Evolutionary conservation across 2,797 vertebrate species (phyloP).

Genomic region (Geotrypetes seraphini): DNA sequence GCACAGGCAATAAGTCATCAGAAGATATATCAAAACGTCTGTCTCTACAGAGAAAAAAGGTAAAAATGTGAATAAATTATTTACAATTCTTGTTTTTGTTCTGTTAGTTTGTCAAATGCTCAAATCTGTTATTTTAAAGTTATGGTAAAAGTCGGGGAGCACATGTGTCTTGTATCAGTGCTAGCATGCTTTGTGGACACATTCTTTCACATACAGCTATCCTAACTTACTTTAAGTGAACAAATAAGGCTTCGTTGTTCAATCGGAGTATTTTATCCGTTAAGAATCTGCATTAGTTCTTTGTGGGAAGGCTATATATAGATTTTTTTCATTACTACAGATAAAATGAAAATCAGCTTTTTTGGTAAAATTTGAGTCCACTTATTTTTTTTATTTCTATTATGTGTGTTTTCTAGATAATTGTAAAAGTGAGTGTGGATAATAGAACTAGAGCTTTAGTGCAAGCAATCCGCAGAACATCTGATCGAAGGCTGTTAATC

Average conservation of each 20-base stretch:
- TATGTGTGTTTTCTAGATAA: constrained; percentile 63
- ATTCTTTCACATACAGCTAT: too few species aligned
- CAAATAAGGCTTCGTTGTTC: too few species aligned
- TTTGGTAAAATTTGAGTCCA: not conserved
- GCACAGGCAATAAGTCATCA: constrained; percentile 52
- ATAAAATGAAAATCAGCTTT: constrained; percentile 8
- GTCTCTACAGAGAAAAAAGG: constrained; percentile 87
- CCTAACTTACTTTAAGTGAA: too few species aligned
- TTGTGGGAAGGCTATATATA: not conserved
- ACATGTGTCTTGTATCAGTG: too few species aligned
- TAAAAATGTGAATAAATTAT: too few species aligned
- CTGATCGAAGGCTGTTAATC: constrained; percentile 77
- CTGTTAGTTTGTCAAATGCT: too few species aligned
- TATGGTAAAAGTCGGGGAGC: too few species aligned
- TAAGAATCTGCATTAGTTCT: too few species aligned
- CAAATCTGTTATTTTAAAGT: too few species aligned
- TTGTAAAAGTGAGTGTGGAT: constrained; percentile 90
- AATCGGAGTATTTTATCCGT: too few species aligned
- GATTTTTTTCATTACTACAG: constrained; percentile 14
- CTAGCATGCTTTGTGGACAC: too few species aligned
- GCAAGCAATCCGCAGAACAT: constrained; percentile 76
- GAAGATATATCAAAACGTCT: constrained; percentile 78
- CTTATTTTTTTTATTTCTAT: constrained; percentile 6
- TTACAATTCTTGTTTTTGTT: too few species aligned
- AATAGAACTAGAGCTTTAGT: constrained; percentile 88